Conservation (phyloP, 1,140 invertebrate species). For the Eufriesea mexicana region DNA sequence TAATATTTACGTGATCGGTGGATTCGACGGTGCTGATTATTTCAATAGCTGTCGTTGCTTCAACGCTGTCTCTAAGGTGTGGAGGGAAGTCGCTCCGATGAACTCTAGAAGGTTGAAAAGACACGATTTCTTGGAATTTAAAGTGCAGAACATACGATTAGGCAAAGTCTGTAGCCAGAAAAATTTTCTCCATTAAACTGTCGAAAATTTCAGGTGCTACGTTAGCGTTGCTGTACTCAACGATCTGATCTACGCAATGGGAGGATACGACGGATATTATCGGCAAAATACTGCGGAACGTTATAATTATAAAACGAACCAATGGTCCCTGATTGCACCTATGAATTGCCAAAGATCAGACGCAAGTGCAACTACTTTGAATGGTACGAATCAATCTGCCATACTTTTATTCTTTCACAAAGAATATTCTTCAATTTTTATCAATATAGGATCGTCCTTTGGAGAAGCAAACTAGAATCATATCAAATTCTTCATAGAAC, state of each 20-base stretch:
- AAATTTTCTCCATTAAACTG: neutral
- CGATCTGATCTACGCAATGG: slow-evolving; percentile 88
- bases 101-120: slow-evolving; percentile 82
- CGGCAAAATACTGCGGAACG: slow-evolving; percentile 89
- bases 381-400: slow-evolving; percentile 80
- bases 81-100: slow-evolving; percentile 87
- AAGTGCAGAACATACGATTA: neutral
- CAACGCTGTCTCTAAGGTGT: slow-evolving; percentile 85
- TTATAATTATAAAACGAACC: slow-evolving; percentile 87
- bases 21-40: slow-evolving; percentile 86
- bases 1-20: slow-evolving; percentile 88
- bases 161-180: neutral
- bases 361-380: slow-evolving; percentile 84
- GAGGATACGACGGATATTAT: slow-evolving; percentile 89
- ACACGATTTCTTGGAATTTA: neutral
- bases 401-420: no score
- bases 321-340: slow-evolving; percentile 85
- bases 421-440: no score
- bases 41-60: slow-evolving; percentile 87
- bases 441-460: no score
- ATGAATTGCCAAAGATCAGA: slow-evolving; percentile 88
- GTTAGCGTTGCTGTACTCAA: slow-evolving; percentile 87
- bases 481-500: no score
- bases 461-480: no score
- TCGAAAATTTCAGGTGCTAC: slow-evolving; percentile 82